Percentiles rank a stretch among this genome's conserved stretches.
phyloP scores from a whole-genome alignment of 2,113 vertebrate genomes.

The Ailuropoda melanoleuca region DNA sequence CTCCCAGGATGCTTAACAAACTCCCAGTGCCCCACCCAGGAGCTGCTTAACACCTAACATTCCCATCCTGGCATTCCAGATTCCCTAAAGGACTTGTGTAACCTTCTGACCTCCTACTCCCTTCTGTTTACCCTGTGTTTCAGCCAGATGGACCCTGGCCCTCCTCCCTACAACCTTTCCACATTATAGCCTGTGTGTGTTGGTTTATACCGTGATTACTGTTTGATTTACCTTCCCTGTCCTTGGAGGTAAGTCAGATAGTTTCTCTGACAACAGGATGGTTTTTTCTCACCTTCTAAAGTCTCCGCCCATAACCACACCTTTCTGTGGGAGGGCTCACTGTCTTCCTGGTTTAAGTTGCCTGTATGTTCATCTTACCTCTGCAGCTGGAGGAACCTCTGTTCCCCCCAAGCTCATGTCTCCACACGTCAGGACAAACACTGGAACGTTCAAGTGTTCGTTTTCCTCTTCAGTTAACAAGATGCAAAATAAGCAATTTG shows the following conservation, averaged over 20 bases:
- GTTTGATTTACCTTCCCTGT: not conserved
- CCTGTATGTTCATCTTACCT: not conserved
- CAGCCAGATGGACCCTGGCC: not conserved
- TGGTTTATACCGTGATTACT: not conserved
- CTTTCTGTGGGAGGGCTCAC: not conserved
- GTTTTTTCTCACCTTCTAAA: not conserved
- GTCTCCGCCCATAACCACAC: not conserved
- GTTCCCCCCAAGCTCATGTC: not conserved
- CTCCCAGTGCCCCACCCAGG: not conserved
- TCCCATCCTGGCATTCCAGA: not conserved
- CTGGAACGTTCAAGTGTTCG: not conserved
- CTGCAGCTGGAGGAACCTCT: not conserved
- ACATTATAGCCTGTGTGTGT: too few species aligned
- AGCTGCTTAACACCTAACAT: not conserved
- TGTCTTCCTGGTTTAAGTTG: not conserved
- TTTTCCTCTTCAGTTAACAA: not conserved
- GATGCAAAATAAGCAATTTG: not conserved
- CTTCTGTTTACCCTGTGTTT: not conserved
- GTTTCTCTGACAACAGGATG: not conserved
- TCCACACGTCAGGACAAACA: not conserved
- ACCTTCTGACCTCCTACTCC: not conserved
- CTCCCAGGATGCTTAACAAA: not conserved
- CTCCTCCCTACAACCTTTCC: not conserved
- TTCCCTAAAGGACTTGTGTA: not conserved
- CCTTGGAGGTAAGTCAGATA: not conserved